Percentiles rank a stretch among this genome's conserved stretches.
These are phyloP conservation scores for Drosophila prostipennis DNA, from an alignment of 2,888 invertebrate species.

Conservation along the genomic window DNA sequence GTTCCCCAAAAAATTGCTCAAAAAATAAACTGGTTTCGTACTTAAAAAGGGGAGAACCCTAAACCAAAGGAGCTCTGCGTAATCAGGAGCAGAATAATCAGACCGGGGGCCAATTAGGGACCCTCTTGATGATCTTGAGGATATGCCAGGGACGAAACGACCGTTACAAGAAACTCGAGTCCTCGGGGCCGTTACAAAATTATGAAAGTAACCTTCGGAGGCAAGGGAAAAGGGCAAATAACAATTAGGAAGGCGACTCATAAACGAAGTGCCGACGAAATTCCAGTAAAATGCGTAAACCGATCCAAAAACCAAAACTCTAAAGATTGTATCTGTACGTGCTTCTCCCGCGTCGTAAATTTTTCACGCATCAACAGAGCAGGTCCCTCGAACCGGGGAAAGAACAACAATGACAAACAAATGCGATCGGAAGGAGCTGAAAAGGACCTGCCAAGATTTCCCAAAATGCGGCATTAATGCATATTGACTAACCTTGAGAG, in stretches of 20 bases:
- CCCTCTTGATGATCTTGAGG: slow-evolving; percentile 14
- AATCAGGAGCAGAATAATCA: slow-evolving; percentile 16
- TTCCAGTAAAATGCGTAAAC: slow-evolving; percentile 61
- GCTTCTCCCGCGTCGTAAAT: slow-evolving; percentile 52
- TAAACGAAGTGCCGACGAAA: slow-evolving; percentile 66
- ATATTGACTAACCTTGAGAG: slow-evolving; percentile 76
- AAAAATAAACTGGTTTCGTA: slow-evolving; percentile 21
- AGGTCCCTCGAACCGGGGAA: slow-evolving; percentile 47
- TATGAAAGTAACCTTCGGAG: slow-evolving; percentile 38
- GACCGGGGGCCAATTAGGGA: slow-evolving; percentile 23
- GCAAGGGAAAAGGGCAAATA: slow-evolving; percentile 43
- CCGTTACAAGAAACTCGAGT: slow-evolving; percentile 48
- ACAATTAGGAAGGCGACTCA: slow-evolving; percentile 59
- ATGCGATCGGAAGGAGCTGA: slow-evolving; percentile 47
- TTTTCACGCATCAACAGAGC: slow-evolving; percentile 64
- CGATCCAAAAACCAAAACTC: slow-evolving; percentile 41
- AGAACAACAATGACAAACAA: slow-evolving; percentile 68
- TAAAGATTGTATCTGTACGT: slow-evolving; percentile 33
- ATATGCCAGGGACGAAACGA: slow-evolving; percentile 12
- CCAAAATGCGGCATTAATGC: slow-evolving; percentile 75
- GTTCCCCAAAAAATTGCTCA: slow-evolving; percentile 6
- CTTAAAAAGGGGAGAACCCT: slow-evolving; percentile 13
- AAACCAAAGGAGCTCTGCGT: slow-evolving; percentile 19
- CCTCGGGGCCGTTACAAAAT: slow-evolving; percentile 43
- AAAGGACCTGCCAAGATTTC: slow-evolving; percentile 66